Evolutionary conservation across 2,113 vertebrate species (phyloP).

Genomic region (Gallinago jamesoni): DNA sequence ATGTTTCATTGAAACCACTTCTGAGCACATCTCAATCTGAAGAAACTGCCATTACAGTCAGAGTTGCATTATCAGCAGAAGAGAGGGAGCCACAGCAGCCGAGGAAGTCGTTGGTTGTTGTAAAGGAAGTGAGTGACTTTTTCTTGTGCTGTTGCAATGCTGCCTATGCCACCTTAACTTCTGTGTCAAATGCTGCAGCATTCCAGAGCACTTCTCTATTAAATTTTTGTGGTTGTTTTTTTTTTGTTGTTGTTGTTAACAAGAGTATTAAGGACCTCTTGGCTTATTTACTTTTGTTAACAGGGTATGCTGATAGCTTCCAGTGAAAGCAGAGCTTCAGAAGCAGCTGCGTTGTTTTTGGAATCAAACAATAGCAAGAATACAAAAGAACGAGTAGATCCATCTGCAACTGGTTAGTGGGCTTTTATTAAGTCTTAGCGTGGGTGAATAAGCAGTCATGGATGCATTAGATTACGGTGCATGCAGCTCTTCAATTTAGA

Average conservation of each 20-base stretch:
- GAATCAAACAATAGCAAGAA: constrained; percentile 61
- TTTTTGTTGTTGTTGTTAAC: not conserved
- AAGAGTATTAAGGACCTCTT: not conserved
- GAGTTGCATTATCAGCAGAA: constrained; percentile 69
- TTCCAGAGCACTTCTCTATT: not conserved
- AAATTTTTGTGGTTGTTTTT: not conserved
- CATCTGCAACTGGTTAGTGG: constrained; percentile 67
- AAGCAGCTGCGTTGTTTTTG: constrained; percentile 54
- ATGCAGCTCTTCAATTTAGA: not conserved
- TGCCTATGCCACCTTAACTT: not conserved
- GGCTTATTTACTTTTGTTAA: constrained; percentile 26
- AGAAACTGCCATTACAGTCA: constrained; percentile 53
- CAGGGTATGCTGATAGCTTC: constrained; percentile 62
- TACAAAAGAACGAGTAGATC: constrained; percentile 44
- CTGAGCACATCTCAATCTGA: constrained; percentile 41
- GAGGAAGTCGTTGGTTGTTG: constrained; percentile 82
- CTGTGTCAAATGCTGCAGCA: not conserved
- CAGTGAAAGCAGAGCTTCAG: constrained; percentile 66
- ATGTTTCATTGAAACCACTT: constrained; percentile 82
- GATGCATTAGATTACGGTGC: not conserved
- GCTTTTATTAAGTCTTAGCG: not conserved
- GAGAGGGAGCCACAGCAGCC: constrained; percentile 82
- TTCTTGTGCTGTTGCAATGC: not conserved
- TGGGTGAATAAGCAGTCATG: not conserved
- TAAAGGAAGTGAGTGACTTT: constrained; percentile 87